Evolutionary conservation across 2,888 invertebrate genomes (phyloP), one percentile per base, ranked within the genome.

Genomic region (Agrotis puta): DNA sequence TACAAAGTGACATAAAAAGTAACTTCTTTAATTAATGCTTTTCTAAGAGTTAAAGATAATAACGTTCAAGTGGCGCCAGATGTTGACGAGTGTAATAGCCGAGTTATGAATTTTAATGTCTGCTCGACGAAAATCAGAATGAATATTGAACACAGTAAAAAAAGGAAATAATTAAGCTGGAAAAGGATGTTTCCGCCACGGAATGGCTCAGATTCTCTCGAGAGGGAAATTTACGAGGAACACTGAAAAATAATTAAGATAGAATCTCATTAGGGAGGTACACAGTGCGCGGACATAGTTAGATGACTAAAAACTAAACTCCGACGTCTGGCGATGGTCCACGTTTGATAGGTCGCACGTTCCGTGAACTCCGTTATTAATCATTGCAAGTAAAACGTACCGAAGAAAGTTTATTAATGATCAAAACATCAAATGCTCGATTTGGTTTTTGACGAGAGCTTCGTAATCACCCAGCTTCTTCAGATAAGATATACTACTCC

Each of bases 41-140:
- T 90, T 90, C 89, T 89, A 87, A 89, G 89, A 92, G 89, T 91
- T 92, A 88, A 83, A 91, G 92, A 92, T 92, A 94, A 92, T 92
- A 93, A 91, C 90, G 89, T 90, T 89, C 86, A 89, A 88, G 90
- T 87, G 88, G 92, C 92, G 92, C 92, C 95, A 94, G 94, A 93
- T 95, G 94, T 92, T 94, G 93, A 93, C 91, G 92, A 92, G 91
- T 91, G 90, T 93, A 92, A 94, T 92, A 91, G 92, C 92, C 85
- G 86, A 92, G 92, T 92, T 93, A 94, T 95, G 94, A 95, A 95
- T 95, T 94, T 94, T 93, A 94, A 94, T 93, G 91, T 91, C 90
- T 90, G 85, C 91, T 91, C 90, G 83, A 88, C 91, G 91, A 92
- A 93, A 93, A 94, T 93, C 92, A 79, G 87, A 92, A 94, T 91